Evolutionary conservation across 1,140 invertebrate genomes (phyloP).

Genomic region (Pseudobourletiella spinata): DNA sequence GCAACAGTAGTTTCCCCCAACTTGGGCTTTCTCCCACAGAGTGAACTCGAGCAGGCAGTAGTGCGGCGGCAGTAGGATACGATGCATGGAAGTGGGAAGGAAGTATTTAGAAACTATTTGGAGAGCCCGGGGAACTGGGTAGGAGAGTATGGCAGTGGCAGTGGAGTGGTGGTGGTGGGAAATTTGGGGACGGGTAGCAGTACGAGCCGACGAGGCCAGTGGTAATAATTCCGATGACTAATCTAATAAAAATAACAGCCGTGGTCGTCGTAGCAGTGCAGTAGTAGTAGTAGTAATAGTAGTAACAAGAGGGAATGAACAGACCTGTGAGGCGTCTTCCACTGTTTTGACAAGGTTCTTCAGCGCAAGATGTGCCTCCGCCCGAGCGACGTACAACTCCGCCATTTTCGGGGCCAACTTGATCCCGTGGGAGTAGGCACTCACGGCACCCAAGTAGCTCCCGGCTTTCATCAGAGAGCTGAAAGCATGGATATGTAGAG

Average conservation of each 20-base stretch:
- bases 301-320: constrained; percentile 7
- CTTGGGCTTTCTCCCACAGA: too few species aligned
- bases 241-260: background rate
- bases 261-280: background rate
- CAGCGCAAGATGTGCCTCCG: constrained; percentile 62
- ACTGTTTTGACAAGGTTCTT: constrained; percentile 62
- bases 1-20: too few species aligned
- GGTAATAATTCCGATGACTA: background rate
- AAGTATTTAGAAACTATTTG: too few species aligned
- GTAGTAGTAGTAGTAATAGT: background rate
- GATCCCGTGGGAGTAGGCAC: constrained; percentile 69
- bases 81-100: too few species aligned
- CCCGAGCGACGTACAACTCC: constrained; percentile 63
- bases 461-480: constrained; percentile 61
- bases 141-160: too few species aligned
- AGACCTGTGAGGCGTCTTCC: constrained; percentile 54
- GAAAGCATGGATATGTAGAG: constrained; percentile 5
- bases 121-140: too few species aligned
- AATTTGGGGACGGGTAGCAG: too few species aligned
- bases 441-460: constrained; percentile 69
- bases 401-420: constrained; percentile 62
- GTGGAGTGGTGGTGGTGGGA: too few species aligned
- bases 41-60: too few species aligned
- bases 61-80: too few species aligned
- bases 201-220: too few species aligned